Evolutionary conservation across 64 coral and sea anemone genomes (phyloP).

Genomic region (Stylophora pistillata): DNA sequence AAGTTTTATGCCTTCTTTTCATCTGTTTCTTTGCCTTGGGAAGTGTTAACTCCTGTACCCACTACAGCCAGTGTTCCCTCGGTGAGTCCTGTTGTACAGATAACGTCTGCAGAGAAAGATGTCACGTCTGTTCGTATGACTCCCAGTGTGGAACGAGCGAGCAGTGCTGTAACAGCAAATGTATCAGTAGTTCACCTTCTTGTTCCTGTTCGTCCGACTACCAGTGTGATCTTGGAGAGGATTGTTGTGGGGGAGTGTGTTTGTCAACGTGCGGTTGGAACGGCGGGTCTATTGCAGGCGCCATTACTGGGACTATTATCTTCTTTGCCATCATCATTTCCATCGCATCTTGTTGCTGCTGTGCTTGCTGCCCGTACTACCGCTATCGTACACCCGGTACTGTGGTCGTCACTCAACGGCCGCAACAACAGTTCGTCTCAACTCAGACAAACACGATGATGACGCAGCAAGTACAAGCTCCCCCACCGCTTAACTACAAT

Average conservation of each 20-base stretch:
- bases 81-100: conserved; percentile 1
- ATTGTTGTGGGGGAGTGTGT: too few relatives aligned
- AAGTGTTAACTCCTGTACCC: background rate
- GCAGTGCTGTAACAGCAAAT: background rate
- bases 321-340: background rate
- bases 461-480: background rate
- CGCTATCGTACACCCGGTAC: background rate
- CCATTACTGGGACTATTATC: background rate
- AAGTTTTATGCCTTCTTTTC: background rate
- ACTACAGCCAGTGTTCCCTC: background rate
- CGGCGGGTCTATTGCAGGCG: background rate
- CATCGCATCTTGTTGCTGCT: conserved; percentile 35
- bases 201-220: too few relatives aligned
- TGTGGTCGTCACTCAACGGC: background rate
- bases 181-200: too few relatives aligned
- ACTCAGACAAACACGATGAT: background rate
- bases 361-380: conserved; percentile 48
- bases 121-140: background rate
- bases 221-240: too few relatives aligned
- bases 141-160: background rate
- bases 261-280: background rate
- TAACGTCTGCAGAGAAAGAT: background rate
- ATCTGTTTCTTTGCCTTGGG: background rate
- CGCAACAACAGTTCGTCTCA: background rate
- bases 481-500: background rate